A percentile compares a stretch with the other conserved stretches of the same genome.
These are phyloP conservation scores for Tupaia chinensis DNA, from an alignment of 2,113 vertebrate genomes.

Conservation along the genomic window DNA sequence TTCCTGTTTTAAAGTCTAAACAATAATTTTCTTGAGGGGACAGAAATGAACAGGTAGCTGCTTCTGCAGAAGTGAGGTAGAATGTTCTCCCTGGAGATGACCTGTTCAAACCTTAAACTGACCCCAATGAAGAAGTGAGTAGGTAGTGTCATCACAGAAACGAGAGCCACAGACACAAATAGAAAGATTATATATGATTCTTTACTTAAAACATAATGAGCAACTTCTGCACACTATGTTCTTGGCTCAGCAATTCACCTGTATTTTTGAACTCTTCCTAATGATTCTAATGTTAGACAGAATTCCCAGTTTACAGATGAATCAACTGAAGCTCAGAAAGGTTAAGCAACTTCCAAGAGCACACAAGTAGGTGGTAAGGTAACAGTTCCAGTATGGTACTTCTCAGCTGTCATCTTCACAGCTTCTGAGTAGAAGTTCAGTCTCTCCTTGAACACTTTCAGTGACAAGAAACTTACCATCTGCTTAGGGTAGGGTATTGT, in stretches of 20 bases:
- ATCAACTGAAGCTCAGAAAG: neutral
- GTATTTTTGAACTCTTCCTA: neutral
- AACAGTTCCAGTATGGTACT: too few species aligned
- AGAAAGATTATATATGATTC: neutral
- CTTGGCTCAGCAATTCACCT: neutral
- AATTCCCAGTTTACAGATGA: neutral
- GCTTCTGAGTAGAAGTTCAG: neutral
- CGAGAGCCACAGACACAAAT: neutral
- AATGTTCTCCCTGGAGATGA: neutral
- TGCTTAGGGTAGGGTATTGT: neutral
- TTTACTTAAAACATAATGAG: neutral
- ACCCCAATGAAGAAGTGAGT: neutral
- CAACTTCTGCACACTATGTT: neutral
- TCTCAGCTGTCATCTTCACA: neutral
- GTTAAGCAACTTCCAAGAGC: constrained; percentile 8
- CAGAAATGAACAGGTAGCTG: neutral
- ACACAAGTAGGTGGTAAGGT: neutral
- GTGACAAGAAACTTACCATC: neutral
- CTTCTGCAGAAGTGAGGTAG: neutral
- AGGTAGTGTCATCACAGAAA: neutral
- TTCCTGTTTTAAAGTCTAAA: constrained; percentile 17
- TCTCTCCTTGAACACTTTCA: neutral
- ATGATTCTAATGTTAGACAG: constrained; percentile 2
- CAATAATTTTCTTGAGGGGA: neutral
- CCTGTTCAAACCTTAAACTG: neutral